These are phyloP conservation scores for Notodromas monacha DNA, from an alignment of 2,888 invertebrate species.

Conservation along the genomic window DNA sequence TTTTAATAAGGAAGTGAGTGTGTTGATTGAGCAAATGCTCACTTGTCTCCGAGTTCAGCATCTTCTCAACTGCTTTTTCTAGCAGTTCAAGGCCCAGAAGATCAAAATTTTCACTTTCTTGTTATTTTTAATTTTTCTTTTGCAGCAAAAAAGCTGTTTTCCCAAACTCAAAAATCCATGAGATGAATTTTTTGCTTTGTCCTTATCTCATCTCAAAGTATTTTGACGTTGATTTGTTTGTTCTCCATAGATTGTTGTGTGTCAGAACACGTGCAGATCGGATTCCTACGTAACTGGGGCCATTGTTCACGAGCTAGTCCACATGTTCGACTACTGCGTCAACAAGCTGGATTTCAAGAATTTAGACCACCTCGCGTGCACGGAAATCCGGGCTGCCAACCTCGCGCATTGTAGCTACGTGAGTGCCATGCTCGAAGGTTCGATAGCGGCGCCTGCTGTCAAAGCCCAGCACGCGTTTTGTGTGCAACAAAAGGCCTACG, in stretches of 20 bases:
- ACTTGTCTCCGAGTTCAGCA: too few species aligned
- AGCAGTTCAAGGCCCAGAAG: too few species aligned
- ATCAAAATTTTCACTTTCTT: too few species aligned
- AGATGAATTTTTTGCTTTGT: too few species aligned
- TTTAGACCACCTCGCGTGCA: slow-evolving; percentile 67
- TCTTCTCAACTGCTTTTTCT: too few species aligned
- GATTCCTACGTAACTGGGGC: slow-evolving; percentile 41
- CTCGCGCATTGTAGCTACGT: slow-evolving; percentile 63
- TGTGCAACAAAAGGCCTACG: slow-evolving; percentile 52
- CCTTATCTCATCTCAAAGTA: too few species aligned
- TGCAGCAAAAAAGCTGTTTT: too few species aligned
- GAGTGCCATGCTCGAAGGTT: slow-evolving; percentile 41
- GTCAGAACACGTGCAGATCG: slow-evolving; percentile 42
- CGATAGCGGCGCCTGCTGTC: slow-evolving; percentile 33
- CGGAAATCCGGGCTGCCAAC: slow-evolving; percentile 78
- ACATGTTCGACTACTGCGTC: slow-evolving; percentile 78
- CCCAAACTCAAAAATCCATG: too few species aligned
- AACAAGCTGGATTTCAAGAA: slow-evolving; percentile 32
- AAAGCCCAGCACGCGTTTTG: slow-evolving; percentile 31
- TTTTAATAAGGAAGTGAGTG: too few species aligned
- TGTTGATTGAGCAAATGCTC: too few species aligned
- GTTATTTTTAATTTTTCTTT: too few species aligned
- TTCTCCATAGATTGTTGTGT: slow-evolving; percentile 41
- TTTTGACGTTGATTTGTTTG: too few species aligned
- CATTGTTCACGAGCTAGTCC: slow-evolving; percentile 66